These are phyloP conservation scores for Trichechus manatus DNA, from an alignment of 2,113 vertebrate species.

Conservation along the genomic window DNA sequence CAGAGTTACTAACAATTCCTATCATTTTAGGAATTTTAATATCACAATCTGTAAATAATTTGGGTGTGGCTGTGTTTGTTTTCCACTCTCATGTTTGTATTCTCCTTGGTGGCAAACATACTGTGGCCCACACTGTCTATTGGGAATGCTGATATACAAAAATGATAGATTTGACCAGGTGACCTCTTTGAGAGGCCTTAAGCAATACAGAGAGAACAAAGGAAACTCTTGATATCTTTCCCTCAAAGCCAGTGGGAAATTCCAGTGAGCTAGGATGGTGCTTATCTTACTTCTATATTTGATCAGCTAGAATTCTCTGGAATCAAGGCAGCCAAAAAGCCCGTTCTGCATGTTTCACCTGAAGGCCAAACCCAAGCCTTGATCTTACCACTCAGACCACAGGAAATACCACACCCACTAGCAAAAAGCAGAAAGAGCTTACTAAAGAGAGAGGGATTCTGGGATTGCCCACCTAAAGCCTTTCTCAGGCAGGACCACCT, in stretches of 20 bases:
- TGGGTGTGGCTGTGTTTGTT: neutral
- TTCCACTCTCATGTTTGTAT: neutral
- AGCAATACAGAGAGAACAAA: neutral
- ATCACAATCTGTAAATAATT: neutral
- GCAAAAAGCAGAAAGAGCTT: neutral
- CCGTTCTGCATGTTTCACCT: neutral
- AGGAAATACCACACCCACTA: neutral
- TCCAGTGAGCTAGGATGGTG: neutral
- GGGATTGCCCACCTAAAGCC: neutral
- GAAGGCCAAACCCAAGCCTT: neutral
- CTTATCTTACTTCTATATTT: neutral
- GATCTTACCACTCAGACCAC: neutral
- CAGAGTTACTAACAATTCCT: neutral
- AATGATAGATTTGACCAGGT: neutral
- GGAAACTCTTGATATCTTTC: neutral
- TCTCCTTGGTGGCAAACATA: neutral
- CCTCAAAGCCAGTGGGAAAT: neutral
- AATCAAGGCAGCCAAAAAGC: neutral
- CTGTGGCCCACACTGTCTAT: neutral
- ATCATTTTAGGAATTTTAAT: constrained; percentile 6
- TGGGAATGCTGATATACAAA: neutral
- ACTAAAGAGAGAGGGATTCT: neutral
- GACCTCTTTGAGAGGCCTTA: neutral
- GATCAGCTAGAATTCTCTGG: neutral
- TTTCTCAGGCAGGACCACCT: neutral